phyloP scores from a whole-genome alignment of 2,797 vertebrate species.

The Gymnothorax javanicus region DNA sequence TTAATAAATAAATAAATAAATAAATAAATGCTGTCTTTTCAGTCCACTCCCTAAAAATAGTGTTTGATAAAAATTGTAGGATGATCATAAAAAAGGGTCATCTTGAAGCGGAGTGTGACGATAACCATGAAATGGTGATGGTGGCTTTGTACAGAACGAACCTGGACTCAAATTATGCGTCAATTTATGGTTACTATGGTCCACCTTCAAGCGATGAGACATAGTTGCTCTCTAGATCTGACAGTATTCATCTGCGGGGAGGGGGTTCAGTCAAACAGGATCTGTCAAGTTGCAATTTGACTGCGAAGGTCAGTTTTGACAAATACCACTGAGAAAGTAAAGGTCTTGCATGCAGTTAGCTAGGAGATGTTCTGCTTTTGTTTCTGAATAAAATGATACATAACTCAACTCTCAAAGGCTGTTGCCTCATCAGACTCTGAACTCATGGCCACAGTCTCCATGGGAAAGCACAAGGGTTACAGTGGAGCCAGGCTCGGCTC shows the following conservation, averaged over 20 bases:
- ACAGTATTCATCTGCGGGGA: neutral
- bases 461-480: neutral
- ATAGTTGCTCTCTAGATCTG: neutral
- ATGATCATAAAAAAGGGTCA: neutral
- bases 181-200: neutral
- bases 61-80: neutral
- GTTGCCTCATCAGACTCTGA: neutral
- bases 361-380: neutral
- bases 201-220: neutral
- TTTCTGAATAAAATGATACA: neutral
- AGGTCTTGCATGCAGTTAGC: neutral
- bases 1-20: too few relatives aligned
- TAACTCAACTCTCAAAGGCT: neutral
- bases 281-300: neutral
- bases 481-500: neutral
- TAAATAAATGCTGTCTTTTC: neutral
- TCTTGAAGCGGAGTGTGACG: neutral
- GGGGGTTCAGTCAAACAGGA: neutral
- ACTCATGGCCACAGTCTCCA: neutral
- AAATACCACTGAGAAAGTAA: neutral
- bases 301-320: constrained; percentile 2
- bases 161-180: neutral
- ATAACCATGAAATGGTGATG: neutral
- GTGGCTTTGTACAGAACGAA: neutral
- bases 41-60: neutral